A percentile compares a stretch with the other conserved stretches of the same genome.
Evolutionary conservation across 2,797 vertebrate genomes (phyloP).

Genomic region (Peromyscus attwateri): DNA sequence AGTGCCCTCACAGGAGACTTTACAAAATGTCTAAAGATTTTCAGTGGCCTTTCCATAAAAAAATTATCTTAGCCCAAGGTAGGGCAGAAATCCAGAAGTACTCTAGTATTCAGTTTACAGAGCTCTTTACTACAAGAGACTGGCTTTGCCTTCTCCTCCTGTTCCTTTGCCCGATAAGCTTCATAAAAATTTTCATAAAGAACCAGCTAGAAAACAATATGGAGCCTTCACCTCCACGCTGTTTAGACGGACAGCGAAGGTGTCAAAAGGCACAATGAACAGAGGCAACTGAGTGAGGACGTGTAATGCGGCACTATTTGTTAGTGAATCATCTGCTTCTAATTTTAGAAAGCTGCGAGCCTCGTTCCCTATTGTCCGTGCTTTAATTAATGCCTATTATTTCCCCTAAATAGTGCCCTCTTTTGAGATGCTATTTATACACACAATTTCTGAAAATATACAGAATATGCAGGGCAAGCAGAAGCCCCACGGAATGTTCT

Average conservation of each 20-base stretch:
- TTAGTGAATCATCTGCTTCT: slow-evolving; percentile 88
- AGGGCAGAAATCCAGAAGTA: slow-evolving; percentile 39
- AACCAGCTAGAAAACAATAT: slow-evolving; percentile 83
- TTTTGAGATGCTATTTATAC: slow-evolving; percentile 89
- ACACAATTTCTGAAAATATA: slow-evolving; percentile 84
- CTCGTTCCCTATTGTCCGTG: slow-evolving; percentile 87
- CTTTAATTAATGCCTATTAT: slow-evolving; percentile 90
- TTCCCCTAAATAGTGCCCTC: slow-evolving; percentile 88
- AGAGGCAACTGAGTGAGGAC: slow-evolving; percentile 82
- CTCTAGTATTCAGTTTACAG: slow-evolving; percentile 46
- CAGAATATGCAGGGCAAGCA: slow-evolving; percentile 85
- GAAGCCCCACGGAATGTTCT: slow-evolving; percentile 77
- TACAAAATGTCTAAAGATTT: slow-evolving; percentile 39
- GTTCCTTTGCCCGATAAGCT: slow-evolving; percentile 81
- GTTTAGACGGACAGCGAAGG: slow-evolving; percentile 87
- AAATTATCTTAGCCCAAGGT: slow-evolving; percentile 62
- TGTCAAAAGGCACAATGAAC: slow-evolving; percentile 85
- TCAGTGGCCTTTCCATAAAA: slow-evolving; percentile 32
- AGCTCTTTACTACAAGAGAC: slow-evolving; percentile 69
- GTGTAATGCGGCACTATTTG: slow-evolving; percentile 88
- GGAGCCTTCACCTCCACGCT: slow-evolving; percentile 75
- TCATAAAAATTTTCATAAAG: slow-evolving; percentile 80
- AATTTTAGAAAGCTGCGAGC: slow-evolving; percentile 89
- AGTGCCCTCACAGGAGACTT: not conserved
- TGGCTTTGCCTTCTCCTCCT: not conserved